A percentile compares a stretch with the other conserved stretches of the same genome.
These are phyloP conservation scores for Drosophila repletoides DNA, from an alignment of 1,140 invertebrate species.

Conservation along the genomic window DNA sequence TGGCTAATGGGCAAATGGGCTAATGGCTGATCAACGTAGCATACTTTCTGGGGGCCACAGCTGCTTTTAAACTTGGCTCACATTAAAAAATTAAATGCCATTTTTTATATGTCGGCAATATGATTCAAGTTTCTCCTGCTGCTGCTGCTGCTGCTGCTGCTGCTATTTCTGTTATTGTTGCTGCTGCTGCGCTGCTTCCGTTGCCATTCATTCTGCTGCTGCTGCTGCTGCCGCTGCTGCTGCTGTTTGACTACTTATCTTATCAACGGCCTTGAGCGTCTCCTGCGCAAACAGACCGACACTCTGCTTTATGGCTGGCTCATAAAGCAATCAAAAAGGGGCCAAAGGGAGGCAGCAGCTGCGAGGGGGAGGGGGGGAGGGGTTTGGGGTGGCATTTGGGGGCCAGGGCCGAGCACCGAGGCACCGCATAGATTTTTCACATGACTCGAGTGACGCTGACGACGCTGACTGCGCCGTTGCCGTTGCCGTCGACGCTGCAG, in stretches of 20 bases:
- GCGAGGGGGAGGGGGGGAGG: not conserved
- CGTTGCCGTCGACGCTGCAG: slow-evolving; percentile 2
- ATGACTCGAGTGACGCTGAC: slow-evolving; percentile 40
- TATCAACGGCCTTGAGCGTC: slow-evolving; percentile 47
- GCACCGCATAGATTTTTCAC: slow-evolving; percentile 18
- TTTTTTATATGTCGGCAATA: slow-evolving; percentile 19
- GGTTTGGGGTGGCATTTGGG: slow-evolving; percentile 15
- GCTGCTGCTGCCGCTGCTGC: not conserved
- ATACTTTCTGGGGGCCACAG: slow-evolving; percentile 9
- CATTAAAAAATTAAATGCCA: slow-evolving; percentile 31
- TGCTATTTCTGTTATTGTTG: not conserved
- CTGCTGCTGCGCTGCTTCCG: not conserved
- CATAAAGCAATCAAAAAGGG: slow-evolving; percentile 29
- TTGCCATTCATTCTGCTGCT: not conserved
- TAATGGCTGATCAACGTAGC: no score
- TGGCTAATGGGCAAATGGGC: no score
- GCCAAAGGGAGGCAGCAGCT: no score
- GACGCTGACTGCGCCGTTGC: no score
- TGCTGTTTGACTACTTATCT: slow-evolving; percentile 28
- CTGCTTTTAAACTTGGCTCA: not conserved
- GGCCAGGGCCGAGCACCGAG: slow-evolving; percentile 24
- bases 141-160: not conserved
- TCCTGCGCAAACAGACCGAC: slow-evolving; percentile 29
- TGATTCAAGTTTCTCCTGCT: not conserved
- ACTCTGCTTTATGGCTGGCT: slow-evolving; percentile 18